A percentile compares a stretch with the other conserved stretches of the same genome.
These are phyloP conservation scores for Enteromius thamalakanensis DNA, from an alignment of 2,797 vertebrate genomes.

Conservation along the genomic window DNA sequence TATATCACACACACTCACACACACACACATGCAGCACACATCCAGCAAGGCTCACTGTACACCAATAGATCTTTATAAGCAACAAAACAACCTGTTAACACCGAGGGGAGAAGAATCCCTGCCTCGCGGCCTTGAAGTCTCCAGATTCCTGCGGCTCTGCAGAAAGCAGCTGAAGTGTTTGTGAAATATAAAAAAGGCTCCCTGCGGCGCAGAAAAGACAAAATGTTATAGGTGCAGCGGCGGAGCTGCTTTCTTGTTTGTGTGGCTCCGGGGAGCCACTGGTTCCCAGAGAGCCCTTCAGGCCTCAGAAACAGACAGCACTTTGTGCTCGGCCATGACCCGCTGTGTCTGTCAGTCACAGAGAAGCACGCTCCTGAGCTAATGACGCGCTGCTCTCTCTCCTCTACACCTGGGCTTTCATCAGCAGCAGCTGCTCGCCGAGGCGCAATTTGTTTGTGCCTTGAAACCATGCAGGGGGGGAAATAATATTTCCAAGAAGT, in stretches of 20 bases:
- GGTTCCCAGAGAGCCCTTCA: slow-evolving; percentile 68
- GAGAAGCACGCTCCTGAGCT: slow-evolving; percentile 71
- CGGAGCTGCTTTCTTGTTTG: slow-evolving; percentile 72
- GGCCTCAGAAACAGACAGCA: slow-evolving; percentile 78
- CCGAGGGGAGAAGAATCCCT: background rate
- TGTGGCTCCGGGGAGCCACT: slow-evolving; percentile 83
- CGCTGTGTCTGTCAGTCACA: slow-evolving; percentile 74
- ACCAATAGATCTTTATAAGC: slow-evolving; percentile 12
- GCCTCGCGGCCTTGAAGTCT: slow-evolving; percentile 20
- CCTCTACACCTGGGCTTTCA: slow-evolving; percentile 23
- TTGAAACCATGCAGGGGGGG: background rate
- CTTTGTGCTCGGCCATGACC: slow-evolving; percentile 78
- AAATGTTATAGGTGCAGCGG: slow-evolving; percentile 72
- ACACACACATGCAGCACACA: background rate
- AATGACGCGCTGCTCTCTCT: slow-evolving; percentile 44
- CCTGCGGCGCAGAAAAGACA: slow-evolving; percentile 68
- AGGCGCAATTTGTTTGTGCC: slow-evolving; percentile 18
- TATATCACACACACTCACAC: background rate
- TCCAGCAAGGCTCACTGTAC: background rate
- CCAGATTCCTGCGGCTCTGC: slow-evolving; percentile 10
- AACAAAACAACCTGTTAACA: slow-evolving; percentile 10
- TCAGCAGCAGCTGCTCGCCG: slow-evolving; percentile 26
- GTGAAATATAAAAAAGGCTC: slow-evolving; percentile 36
- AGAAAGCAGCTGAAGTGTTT: slow-evolving; percentile 15
- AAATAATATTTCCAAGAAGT: slow-evolving; percentile 8